These are phyloP conservation scores for Allobates femoralis DNA, from an alignment of 2,797 vertebrate genomes.

Conservation along the genomic window DNA sequence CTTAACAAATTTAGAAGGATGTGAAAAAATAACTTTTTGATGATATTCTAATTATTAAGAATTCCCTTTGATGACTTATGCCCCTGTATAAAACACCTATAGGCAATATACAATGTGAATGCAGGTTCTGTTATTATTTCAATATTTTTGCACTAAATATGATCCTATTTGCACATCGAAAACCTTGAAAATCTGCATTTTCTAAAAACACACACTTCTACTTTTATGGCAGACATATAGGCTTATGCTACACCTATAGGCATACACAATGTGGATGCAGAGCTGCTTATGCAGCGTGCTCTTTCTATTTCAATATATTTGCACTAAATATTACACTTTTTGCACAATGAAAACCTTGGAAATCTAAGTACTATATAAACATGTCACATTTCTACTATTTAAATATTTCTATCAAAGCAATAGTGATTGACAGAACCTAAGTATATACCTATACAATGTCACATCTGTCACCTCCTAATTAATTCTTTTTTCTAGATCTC, in stretches of 20 bases:
- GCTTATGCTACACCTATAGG: not conserved
- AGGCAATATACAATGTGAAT: too few relatives aligned
- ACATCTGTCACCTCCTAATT: constrained; percentile 2
- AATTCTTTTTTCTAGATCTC: not conserved
- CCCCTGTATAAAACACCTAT: too few relatives aligned
- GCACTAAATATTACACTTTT: not conserved
- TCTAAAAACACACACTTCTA: too few relatives aligned
- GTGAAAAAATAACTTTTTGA: too few relatives aligned
- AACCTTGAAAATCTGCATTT: too few relatives aligned
- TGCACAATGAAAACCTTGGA: not conserved
- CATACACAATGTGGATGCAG: not conserved
- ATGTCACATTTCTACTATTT: not conserved
- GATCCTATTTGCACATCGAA: too few relatives aligned
- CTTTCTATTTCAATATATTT: not conserved
- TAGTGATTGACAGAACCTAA: not conserved
- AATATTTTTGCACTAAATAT: too few relatives aligned
- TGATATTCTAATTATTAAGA: too few relatives aligned
- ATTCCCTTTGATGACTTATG: too few relatives aligned
- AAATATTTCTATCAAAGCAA: constrained; percentile 11
- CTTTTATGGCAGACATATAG: too few relatives aligned
- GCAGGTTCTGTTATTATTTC: too few relatives aligned
- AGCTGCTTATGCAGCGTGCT: not conserved
- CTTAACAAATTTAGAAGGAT: too few relatives aligned
- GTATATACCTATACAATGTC: not conserved
- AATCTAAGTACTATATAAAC: not conserved